These are phyloP conservation scores for Xestia sexstrigata DNA, from an alignment of 2,888 invertebrate genomes.

Conservation along the genomic window DNA sequence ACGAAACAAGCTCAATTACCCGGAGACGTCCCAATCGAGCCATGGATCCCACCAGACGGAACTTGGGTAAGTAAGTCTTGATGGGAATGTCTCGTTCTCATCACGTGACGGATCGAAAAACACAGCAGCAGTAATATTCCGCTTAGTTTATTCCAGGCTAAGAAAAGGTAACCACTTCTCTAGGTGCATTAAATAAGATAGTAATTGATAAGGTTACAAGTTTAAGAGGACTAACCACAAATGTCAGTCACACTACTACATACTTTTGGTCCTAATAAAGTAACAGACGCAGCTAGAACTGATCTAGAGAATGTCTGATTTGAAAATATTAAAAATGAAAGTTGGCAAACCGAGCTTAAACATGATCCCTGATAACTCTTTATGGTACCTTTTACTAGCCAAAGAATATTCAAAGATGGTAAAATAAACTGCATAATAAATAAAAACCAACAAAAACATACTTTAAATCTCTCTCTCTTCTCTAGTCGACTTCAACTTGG, in stretches of 20 bases:
- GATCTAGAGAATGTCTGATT: neutral
- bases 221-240: neutral
- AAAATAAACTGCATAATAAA: conserved; percentile 31
- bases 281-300: too few relatives aligned
- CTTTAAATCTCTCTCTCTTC: conserved; percentile 2
- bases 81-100: neutral
- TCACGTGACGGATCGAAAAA: neutral
- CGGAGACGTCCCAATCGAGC: neutral
- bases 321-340: neutral
- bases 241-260: neutral
- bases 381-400: conserved; percentile 19
- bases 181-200: neutral
- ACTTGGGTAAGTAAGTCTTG: neutral
- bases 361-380: neutral
- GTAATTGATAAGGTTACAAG: neutral
- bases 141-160: conserved; percentile 24
- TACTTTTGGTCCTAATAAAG: neutral
- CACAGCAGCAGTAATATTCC: neutral
- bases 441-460: conserved; percentile 4
- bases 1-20: conserved; percentile 22
- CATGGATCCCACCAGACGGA: neutral
- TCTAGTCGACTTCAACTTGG: conserved; percentile 11
- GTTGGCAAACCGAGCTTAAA: neutral
- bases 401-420: conserved; percentile 13
- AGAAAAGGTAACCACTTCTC: conserved; percentile 22